Evolutionary conservation across 1,140 invertebrate species (phyloP), one percentile per base, ranked within the genome.

Genomic region (Protaetia brevitarsis): DNA sequence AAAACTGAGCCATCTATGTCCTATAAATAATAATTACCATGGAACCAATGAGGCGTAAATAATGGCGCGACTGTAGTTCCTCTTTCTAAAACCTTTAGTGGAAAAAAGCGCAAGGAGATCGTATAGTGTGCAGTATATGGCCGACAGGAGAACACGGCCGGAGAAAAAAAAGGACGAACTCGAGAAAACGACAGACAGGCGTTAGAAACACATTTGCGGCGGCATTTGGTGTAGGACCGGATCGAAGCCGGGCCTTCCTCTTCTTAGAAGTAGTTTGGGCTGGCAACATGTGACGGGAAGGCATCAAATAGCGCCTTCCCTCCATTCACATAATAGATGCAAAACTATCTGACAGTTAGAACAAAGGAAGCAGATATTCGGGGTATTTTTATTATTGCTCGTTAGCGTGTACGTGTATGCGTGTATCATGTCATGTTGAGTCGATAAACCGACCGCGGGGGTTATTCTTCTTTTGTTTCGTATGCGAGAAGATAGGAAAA

Each of bases 251-350:
- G 26, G 27, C 26, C 41, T 23, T 31, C 30, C 57, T 10, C 26
- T 59, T 59, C 57, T 31, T 28, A 59, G 57, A 59, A 59, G 57
- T 59, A 29, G 57, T 59, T 59, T 59, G 27, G 57, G 57, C 26
- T 59, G 11, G 57, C n/a, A 59, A 59, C 57, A 59, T 59, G 57
- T 59, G 57, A 28, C 57, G 57, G 57, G 57, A 59, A 59, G 57
- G 26, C 57, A 59, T 59, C 57, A 59, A 59, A 59, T 59, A 59
- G 57, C 57, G 57, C 57, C 26, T 59, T 28, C 57, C 41, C 41
- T 51, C 19, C 19, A 23, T 51, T 19, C 26, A 51, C n/a, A 59
- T 59, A 59, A 59, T 59, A 31, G 57, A 59, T 59, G 57, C 57
- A 59, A 59, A 59, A 59, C 57, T 16, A 31, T 29, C 57, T 59